phyloP scores from a whole-genome alignment of 2,113 vertebrate species.

The Morone saxatilis region DNA sequence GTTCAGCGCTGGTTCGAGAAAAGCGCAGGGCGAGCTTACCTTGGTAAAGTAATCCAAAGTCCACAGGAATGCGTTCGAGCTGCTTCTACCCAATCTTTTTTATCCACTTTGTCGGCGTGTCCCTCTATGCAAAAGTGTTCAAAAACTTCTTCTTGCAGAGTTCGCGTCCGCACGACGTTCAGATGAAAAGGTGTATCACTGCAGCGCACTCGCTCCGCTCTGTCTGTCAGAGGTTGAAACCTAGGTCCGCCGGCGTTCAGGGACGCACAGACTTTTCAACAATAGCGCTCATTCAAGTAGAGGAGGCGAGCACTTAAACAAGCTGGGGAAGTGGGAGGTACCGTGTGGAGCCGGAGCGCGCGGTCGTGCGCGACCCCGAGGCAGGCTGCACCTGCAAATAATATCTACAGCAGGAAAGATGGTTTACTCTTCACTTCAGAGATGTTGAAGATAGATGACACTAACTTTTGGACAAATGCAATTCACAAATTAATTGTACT shows the following conservation, averaged over 20 bases:
- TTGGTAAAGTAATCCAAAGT: slow-evolving; percentile 48
- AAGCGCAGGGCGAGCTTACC: slow-evolving; percentile 49
- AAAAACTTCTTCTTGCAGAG: not conserved
- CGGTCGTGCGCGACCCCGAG: slow-evolving; percentile 39
- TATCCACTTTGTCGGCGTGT: slow-evolving; percentile 49
- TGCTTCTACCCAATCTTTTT: slow-evolving; percentile 15
- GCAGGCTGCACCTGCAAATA: slow-evolving; percentile 53
- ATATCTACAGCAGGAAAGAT: not conserved
- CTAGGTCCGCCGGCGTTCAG: slow-evolving; percentile 10
- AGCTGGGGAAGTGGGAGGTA: slow-evolving; percentile 63
- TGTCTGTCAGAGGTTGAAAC: slow-evolving; percentile 6
- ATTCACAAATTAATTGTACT: not conserved
- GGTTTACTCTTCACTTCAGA: not conserved
- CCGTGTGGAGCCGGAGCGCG: slow-evolving; percentile 31
- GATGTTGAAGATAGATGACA: not conserved
- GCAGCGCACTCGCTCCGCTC: slow-evolving; percentile 23
- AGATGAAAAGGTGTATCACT: not conserved
- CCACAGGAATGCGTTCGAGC: slow-evolving; percentile 17
- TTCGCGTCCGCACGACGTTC: not conserved
- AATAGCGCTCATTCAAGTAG: slow-evolving; percentile 42
- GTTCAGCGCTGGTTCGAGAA: not conserved
- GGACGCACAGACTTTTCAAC: slow-evolving; percentile 37
- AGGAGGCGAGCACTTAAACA: slow-evolving; percentile 43
- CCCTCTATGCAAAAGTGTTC: slow-evolving; percentile 8
- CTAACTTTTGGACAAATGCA: not conserved